Evolutionary conservation across 1,140 invertebrate genomes (phyloP).

Genomic region (Nebria ingens): DNA sequence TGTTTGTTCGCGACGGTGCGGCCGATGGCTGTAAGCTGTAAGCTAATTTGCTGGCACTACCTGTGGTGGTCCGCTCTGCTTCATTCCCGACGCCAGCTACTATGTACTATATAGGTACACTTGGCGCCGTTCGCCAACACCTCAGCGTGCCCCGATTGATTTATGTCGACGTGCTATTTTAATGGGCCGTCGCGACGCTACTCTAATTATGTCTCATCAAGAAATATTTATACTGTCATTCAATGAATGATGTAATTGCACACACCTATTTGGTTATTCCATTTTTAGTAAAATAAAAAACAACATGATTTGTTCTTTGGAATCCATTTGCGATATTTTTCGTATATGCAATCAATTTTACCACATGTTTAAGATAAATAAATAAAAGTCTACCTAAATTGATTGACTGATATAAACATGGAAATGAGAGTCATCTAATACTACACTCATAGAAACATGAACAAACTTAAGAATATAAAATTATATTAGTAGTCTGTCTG

Average conservation of each 20-base stretch:
- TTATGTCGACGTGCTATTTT: constrained; percentile 13
- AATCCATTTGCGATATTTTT: no score
- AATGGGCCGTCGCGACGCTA: constrained; percentile 9
- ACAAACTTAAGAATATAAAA: no score
- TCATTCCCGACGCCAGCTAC: background rate
- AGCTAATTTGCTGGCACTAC: constrained; percentile 22
- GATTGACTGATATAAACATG: no score
- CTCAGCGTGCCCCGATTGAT: constrained; percentile 7
- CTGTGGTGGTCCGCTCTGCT: background rate
- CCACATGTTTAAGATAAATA: no score
- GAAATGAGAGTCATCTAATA: no score
- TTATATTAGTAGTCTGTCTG: no score
- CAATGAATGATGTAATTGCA: constrained; percentile 8
- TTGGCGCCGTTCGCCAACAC: background rate
- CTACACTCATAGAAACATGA: no score
- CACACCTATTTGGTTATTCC: constrained; percentile 4
- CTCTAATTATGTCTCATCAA: constrained; percentile 14
- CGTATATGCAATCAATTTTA: no score
- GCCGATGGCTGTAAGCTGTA: constrained; percentile 15
- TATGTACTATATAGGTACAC: background rate
- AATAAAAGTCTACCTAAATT: no score
- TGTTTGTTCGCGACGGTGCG: constrained; percentile 20
- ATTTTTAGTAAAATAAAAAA: no score
- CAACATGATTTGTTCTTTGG: no score
- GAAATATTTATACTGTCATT: constrained; percentile 11